Evolutionary conservation across 2,113 vertebrate genomes (phyloP).

Genomic region (Sinocyclocheilus anshuiensis): DNA sequence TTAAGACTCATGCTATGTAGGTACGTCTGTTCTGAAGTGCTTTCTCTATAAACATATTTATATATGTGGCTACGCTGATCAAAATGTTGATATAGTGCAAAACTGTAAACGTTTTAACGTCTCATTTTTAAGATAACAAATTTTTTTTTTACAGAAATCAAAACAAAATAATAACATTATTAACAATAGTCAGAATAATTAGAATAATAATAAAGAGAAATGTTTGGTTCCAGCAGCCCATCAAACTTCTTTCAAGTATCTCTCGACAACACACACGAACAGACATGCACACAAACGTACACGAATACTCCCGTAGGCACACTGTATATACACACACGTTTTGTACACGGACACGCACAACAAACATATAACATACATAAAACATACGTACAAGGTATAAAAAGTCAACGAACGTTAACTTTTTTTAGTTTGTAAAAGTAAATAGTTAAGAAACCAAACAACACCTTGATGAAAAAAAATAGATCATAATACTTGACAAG

Average conservation of each 20-base stretch:
- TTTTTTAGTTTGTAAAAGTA: constrained; percentile 78
- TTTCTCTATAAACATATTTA: constrained; percentile 84
- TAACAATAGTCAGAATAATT: constrained; percentile 57
- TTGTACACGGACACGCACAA: constrained; percentile 38
- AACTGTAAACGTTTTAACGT: constrained; percentile 86
- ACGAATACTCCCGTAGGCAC: constrained; percentile 44
- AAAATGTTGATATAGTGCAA: constrained; percentile 96
- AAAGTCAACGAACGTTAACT: constrained; percentile 77
- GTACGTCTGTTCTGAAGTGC: constrained; percentile 86
- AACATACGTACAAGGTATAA: constrained; percentile 81
- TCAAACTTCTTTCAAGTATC: constrained; percentile 99
- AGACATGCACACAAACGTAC: constrained; percentile 52
- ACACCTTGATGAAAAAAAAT: constrained; percentile 13
- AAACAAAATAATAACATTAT: constrained; percentile 58
- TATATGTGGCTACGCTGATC: constrained; percentile 87
- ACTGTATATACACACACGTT: constrained; percentile 26
- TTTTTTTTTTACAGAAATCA: constrained; percentile 54
- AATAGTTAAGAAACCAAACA: constrained; percentile 77
- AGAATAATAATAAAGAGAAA: constrained; percentile 80
- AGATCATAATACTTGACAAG: too few species aligned
- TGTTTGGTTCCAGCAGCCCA: constrained; percentile 97
- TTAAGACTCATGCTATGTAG: constrained; percentile 53
- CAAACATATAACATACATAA: constrained; percentile 60
- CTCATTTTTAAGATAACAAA: constrained; percentile 50
- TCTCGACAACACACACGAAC: constrained; percentile 78